Evolutionary conservation across 2,113 vertebrate species (phyloP), one percentile per base, ranked within the genome.

Genomic region (Neodon shergylaensis): DNA sequence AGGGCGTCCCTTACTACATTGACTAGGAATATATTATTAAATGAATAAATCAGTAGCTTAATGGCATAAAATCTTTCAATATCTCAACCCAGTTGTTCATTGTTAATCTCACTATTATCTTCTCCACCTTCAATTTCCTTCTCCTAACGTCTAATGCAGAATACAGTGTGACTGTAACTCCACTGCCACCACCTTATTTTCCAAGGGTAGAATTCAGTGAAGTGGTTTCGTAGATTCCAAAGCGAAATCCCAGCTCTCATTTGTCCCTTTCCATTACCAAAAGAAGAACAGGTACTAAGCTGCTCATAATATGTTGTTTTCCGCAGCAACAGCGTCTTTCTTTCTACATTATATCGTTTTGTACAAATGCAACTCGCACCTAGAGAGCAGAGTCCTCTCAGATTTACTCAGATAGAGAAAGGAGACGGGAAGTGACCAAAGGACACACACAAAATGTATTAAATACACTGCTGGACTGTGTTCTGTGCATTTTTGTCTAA

Each of bases 41-140:
- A 88, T 77, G 63, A 97, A 91, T 92, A 92, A 91, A 78, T 95
- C 84, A 85, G 10, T 82, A 95, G 21, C 52, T 97, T 90, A 93
- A 93, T 88, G 90, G 94, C 76, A 85, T 83, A 82, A 95, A 95
- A 7, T 6, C 33, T 91, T 81, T 95, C 90, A 81, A 1, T 74
- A 77, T 79, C 70, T 84, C 70, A 77, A 24, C 19, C 33, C 58
- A 88, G 70, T 84, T 81, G 11, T 93, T 90, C 70, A 42, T 93
- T 89, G 49, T 90, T 94, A 84, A 94, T 91, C 79, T 90, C 68
- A 90, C 88, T 82, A 11, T 33, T 90, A 44, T 63, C 91, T 87
- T 54, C 66, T 36, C 54, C 11, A 24, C 33, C 39, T 49, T 88
- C 89, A 44, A 81, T 91, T 76, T 95, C 58, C 1, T 78, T 76